Evolutionary conservation across 1,140 invertebrate species (phyloP), one percentile per base, ranked within the genome.

Genomic region (Notospermus geniculatus): DNA sequence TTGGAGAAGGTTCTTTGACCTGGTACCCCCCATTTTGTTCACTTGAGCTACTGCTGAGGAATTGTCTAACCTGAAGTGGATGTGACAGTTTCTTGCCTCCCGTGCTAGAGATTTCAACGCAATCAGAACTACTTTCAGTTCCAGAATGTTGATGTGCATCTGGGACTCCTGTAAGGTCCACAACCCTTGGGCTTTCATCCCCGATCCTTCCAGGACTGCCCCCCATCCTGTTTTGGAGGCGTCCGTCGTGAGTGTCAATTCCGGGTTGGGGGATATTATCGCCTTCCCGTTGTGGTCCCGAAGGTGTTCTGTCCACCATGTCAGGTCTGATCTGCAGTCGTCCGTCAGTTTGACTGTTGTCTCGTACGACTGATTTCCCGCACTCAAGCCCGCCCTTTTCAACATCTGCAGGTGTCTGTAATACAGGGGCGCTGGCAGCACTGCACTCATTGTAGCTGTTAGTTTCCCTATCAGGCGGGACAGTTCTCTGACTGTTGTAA

Each of bases 51-150:
- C 54, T 19, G 1, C 54, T 15, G 1, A 25, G 15, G 7, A n/a
- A 50, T 59, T 39, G 39, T 54, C 58, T 27, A 50, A 7, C 5
- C n/a, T 5, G 46, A 50, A 50, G 46, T 50, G 46, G n/a, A 50
- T 50, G 46, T 50, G 46, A n/a, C 46, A 50, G 46, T 50, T 5
- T 27, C n/a, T 4, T 50, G n/a, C 25, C 9, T 50, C 46, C 25
- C 46, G 19, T 5, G n/a, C 5, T n/a, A 27, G 25, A 5, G 46
- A 5, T 27, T 27, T 27, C 9, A 50, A n/a, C 4, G 46, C 46
- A 5, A 50, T 7, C 46, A 4, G 5, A 4, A 50, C 46, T 27
- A n/a, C n/a, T n/a, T 23, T 50, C n/a, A 50, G 46, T n/a, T 50
- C 46, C 19, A 50, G 46, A 9, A n/a, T n/a, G n/a, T 50, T 50